Conservation (phyloP, 2,888 invertebrate species). For the Bedellia somnulentella region DNA sequence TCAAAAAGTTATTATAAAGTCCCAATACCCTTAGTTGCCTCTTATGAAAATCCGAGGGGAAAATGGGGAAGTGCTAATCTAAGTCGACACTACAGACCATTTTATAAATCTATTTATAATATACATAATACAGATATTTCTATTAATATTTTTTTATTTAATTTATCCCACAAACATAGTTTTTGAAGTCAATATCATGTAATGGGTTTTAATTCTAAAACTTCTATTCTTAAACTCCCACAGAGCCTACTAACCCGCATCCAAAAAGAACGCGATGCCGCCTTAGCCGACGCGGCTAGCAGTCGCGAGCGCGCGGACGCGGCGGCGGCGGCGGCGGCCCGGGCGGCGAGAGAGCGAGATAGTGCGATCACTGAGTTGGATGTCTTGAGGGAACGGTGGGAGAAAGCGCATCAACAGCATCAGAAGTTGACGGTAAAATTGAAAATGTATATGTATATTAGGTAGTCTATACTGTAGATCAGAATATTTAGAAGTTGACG, state of each 20-base stretch:
- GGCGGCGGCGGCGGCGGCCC: constrained; percentile 77
- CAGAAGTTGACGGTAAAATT: constrained; percentile 74
- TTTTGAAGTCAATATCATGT: no score
- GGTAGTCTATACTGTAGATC: background rate
- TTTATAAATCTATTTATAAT: no score
- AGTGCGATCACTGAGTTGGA: constrained; percentile 84
- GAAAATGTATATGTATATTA: background rate
- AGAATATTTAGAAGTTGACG: background rate
- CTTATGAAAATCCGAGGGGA: no score
- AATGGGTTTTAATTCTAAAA: no score
- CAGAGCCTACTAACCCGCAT: constrained; percentile 74
- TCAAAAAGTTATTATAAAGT: no score
- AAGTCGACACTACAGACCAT: no score
- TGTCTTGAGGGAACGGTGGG: constrained; percentile 84
- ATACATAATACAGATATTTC: no score
- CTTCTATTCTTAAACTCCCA: background rate
- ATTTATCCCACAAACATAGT: no score
- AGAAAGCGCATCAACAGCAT: constrained; percentile 81
- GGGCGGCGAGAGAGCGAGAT: constrained; percentile 83
- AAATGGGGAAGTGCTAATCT: no score
- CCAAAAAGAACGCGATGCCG: constrained; percentile 86
- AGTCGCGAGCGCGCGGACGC: constrained; percentile 81
- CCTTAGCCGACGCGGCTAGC: constrained; percentile 79
- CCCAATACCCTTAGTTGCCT: no score
- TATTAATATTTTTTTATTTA: no score